Conservation (phyloP, 2,888 invertebrate species). For the Tenthredo livida region DNA sequence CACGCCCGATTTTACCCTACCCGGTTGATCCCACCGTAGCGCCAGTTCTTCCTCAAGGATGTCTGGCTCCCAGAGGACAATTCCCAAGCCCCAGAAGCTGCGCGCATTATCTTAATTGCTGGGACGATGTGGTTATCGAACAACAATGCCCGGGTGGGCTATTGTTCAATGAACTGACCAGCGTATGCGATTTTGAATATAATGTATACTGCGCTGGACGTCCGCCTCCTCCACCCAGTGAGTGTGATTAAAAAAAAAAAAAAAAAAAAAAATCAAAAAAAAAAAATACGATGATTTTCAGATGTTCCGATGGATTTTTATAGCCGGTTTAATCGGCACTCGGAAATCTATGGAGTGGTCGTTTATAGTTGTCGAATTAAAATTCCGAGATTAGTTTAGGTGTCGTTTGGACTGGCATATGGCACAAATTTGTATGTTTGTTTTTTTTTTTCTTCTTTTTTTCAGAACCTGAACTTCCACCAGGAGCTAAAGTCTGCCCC, state of each 20-base stretch:
- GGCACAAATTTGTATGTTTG: too few species aligned
- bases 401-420: background rate
- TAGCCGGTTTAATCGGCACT: background rate
- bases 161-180: conserved; percentile 81
- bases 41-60: conserved; percentile 62
- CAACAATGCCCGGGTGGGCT: conserved; percentile 84
- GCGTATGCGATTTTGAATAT: conserved; percentile 83
- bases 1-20: conserved; percentile 43
- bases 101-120: conserved; percentile 85
- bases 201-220: conserved; percentile 83
- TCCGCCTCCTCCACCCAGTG: conserved; percentile 74
- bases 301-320: background rate
- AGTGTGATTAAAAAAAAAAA: conserved; percentile 60
- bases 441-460: conserved; percentile 56
- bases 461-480: conserved; percentile 70
- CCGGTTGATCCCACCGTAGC: background rate
- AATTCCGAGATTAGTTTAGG: conserved; percentile 3
- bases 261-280: too few species aligned
- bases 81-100: conserved; percentile 82
- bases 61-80: conserved; percentile 80
- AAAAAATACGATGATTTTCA: background rate
- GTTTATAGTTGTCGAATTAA: background rate
- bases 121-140: conserved; percentile 85
- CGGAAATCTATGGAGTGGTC: background rate
- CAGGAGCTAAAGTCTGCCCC: conserved; percentile 78